These are phyloP conservation scores for Metridium senile DNA, from an alignment of 92 coral and sea anemone genomes.

Conservation along the genomic window DNA sequence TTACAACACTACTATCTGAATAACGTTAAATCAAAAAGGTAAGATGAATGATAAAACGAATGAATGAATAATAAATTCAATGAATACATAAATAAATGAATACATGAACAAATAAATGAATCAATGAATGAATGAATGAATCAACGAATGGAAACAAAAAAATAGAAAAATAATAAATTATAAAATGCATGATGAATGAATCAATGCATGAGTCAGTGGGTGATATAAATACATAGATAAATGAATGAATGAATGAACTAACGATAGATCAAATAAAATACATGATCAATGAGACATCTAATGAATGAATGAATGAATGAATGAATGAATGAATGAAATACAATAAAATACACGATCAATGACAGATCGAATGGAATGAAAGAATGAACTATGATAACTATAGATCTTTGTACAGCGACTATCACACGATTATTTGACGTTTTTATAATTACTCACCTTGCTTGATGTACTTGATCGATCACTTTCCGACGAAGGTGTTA, in stretches of 20 bases:
- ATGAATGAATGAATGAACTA: background rate
- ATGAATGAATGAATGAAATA: too few species aligned
- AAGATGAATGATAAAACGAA: background rate
- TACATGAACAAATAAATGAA: background rate
- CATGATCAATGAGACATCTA: background rate
- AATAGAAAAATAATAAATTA: too few species aligned
- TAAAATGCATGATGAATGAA: background rate
- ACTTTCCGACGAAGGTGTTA: constrained; percentile 68
- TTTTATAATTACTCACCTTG: background rate
- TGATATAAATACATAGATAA: background rate
- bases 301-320: background rate
- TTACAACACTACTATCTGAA: too few species aligned
- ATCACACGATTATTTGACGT: too few species aligned
- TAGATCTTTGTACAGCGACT: too few species aligned
- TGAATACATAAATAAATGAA: background rate
- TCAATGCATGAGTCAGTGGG: too few species aligned
- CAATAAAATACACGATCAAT: too few species aligned
- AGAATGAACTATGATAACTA: too few species aligned
- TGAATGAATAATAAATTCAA: background rate
- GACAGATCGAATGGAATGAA: too few species aligned
- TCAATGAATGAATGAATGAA: background rate
- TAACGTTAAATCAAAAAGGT: background rate
- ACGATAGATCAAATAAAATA: background rate
- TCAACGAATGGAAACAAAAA: background rate
- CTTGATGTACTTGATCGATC: constrained; percentile 73